phyloP scores from a whole-genome alignment of 2,797 vertebrate species.

The Pseudochaenichthys georgianus region DNA sequence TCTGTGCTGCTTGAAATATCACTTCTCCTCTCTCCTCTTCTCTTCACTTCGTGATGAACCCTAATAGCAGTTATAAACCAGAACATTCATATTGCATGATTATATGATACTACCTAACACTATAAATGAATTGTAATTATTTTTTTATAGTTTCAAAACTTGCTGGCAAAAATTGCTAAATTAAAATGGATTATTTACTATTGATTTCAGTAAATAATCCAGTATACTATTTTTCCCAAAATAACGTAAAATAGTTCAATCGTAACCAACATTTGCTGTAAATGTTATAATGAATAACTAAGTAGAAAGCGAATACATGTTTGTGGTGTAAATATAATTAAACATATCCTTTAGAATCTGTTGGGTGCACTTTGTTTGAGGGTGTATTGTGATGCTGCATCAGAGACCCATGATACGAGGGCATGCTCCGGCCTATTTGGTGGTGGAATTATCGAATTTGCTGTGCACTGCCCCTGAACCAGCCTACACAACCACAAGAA shows the following conservation, averaged over 20 bases:
- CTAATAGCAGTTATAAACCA: background rate
- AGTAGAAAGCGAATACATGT: background rate
- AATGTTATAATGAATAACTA: background rate
- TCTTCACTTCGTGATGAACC: background rate
- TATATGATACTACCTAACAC: too few species aligned
- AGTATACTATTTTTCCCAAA: background rate
- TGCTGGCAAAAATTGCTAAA: background rate
- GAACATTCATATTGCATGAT: too few species aligned
- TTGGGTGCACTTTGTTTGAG: background rate
- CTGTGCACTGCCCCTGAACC: constrained; percentile 91
- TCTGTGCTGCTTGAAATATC: constrained; percentile 60
- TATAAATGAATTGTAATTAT: too few species aligned
- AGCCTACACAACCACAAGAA: constrained; percentile 85
- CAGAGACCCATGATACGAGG: constrained; percentile 46
- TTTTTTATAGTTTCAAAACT: too few species aligned
- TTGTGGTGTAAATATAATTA: background rate
- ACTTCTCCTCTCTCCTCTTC: constrained; percentile 24
- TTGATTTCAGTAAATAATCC: background rate
- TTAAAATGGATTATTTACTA: background rate
- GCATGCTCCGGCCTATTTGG: constrained; percentile 88
- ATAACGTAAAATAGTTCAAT: background rate
- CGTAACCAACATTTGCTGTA: background rate
- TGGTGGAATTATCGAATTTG: constrained; percentile 93
- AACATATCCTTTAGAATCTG: background rate
- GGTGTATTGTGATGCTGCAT: constrained; percentile 20